Conservation (phyloP, 2,113 vertebrate genomes). For the Columba janthina region DNA sequence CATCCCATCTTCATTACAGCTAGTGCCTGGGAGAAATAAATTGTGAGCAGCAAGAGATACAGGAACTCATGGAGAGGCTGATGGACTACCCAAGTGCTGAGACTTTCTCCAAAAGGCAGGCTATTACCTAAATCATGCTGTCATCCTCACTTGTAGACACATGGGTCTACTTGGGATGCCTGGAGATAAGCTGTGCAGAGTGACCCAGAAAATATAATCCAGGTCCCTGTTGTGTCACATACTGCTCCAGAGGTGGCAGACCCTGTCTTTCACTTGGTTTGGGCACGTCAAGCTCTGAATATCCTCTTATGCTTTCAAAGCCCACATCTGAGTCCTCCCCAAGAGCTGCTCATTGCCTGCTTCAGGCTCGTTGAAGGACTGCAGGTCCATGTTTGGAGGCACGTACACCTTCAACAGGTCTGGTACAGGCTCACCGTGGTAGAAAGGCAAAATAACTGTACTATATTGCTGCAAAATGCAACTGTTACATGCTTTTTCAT, state of each 20-base stretch:
- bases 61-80: background rate
- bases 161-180: accelerated
- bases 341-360: background rate
- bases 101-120: background rate
- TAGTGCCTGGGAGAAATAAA: conserved; percentile 12
- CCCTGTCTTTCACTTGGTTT: accelerated
- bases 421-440: background rate
- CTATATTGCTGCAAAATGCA: background rate
- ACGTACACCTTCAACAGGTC: background rate
- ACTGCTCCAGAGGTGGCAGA: background rate
- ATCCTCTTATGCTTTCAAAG: background rate
- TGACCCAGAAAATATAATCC: background rate
- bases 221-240: background rate
- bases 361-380: background rate
- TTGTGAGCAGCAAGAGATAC: conserved; percentile 18
- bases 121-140: background rate
- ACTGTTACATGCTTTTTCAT: background rate
- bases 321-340: background rate
- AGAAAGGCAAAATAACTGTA: background rate
- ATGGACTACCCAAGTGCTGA: background rate
- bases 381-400: background rate
- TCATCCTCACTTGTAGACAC: background rate
- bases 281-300: accelerated
- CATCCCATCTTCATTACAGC: conserved; percentile 56
- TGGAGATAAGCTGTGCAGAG: background rate